Percentiles rank a stretch among this genome's conserved stretches.
phyloP scores from a whole-genome alignment of 1,140 invertebrate genomes.

The Ostrea edulis region DNA sequence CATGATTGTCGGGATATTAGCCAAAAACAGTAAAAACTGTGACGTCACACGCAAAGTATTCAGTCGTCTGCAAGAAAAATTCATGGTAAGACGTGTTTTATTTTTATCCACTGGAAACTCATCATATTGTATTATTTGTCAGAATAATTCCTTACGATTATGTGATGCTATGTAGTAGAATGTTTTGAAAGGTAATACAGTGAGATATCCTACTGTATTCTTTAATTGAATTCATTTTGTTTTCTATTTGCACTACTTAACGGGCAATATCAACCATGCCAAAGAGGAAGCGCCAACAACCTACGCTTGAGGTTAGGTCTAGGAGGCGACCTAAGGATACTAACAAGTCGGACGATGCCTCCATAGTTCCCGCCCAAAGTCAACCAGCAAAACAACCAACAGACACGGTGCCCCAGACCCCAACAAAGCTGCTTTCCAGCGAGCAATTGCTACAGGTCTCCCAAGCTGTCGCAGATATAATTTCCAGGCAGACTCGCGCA shows the following conservation, averaged over 20 bases:
- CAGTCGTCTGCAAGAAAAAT: background rate
- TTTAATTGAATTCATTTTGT: background rate
- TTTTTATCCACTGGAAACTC: too few species aligned
- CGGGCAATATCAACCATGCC: background rate
- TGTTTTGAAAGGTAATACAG: too few species aligned
- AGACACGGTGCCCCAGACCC: too few species aligned
- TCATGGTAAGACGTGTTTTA: background rate
- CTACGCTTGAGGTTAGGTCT: background rate
- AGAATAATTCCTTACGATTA: background rate
- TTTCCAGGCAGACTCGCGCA: too few species aligned
- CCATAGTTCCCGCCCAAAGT: background rate
- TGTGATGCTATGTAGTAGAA: background rate
- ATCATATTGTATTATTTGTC: background rate
- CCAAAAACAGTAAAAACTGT: background rate
- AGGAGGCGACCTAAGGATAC: background rate
- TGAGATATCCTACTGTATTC: too few species aligned
- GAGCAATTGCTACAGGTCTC: too few species aligned
- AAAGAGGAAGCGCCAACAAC: background rate
- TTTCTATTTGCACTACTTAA: background rate
- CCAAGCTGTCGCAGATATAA: too few species aligned
- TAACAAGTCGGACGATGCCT: background rate
- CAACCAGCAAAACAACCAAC: too few species aligned
- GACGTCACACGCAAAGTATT: background rate
- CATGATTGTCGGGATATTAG: background rate
- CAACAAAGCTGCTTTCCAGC: background rate